Conservation (phyloP, 37 sponge, comb jelly and placozoan genomes). For the Beroe ovata region DNA sequence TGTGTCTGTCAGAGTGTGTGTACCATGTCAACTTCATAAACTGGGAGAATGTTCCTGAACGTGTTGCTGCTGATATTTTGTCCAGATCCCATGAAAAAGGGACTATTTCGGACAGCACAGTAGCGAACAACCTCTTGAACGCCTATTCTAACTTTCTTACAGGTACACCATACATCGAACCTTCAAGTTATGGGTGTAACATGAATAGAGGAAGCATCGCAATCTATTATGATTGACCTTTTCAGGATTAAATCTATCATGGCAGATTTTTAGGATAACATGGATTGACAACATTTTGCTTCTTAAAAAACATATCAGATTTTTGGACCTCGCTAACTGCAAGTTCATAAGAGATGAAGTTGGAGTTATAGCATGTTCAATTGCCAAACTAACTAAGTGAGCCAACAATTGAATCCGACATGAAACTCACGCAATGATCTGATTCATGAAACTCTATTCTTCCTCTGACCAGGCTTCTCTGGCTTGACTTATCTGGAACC, state of each 20-base stretch:
- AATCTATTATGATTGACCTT: no score
- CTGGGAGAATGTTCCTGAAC: constrained; percentile 27
- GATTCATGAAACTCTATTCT: no score
- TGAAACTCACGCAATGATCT: no score
- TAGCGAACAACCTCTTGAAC: no score
- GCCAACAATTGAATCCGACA: no score
- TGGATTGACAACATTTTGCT: neutral
- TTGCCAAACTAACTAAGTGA: neutral
- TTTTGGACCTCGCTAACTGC: neutral
- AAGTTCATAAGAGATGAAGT: neutral
- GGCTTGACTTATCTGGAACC: constrained; percentile 2
- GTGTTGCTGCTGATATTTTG: constrained; percentile 5
- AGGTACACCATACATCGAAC: no score
- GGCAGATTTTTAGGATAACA: neutral
- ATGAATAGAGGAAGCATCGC: no score
- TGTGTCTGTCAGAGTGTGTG: constrained; percentile 1
- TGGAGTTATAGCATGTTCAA: neutral
- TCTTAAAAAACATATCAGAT: neutral
- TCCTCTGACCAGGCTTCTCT: constrained; percentile 12
- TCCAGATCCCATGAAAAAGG: neutral
- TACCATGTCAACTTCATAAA: neutral
- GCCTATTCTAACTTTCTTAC: constrained; percentile 42
- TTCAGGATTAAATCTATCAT: neutral
- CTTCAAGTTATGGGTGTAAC: no score
- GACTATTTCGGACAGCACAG: constrained; percentile 16